A percentile compares a stretch with the other conserved stretches of the same genome.
phyloP scores from a whole-genome alignment of 1,140 invertebrate genomes.

The Tyrophagus putrescentiae region DNA sequence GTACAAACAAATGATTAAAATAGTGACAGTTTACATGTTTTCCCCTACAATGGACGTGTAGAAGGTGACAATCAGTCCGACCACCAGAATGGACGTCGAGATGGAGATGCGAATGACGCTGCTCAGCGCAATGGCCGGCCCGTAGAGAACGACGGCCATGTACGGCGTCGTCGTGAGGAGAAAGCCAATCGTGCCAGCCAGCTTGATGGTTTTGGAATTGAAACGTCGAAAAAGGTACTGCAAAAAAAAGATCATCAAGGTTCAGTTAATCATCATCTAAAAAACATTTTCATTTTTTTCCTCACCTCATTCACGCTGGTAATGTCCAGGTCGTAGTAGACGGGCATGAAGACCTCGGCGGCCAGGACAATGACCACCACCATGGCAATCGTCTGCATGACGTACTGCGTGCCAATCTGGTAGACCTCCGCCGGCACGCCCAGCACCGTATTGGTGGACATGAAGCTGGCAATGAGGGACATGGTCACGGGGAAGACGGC shows the following conservation, averaged over 20 bases:
- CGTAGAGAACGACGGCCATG: slow-evolving; percentile 80
- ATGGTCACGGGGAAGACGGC: slow-evolving; percentile 20
- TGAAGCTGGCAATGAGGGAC: slow-evolving; percentile 44
- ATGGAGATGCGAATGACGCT: slow-evolving; percentile 61
- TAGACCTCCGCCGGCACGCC: slow-evolving; percentile 75
- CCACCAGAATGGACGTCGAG: slow-evolving; percentile 62
- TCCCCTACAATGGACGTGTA: slow-evolving; percentile 71
- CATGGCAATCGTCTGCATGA: slow-evolving; percentile 56
- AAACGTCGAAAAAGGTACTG: slow-evolving; percentile 59
- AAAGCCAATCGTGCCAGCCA: slow-evolving; percentile 53
- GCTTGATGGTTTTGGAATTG: slow-evolving; percentile 43
- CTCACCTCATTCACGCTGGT: slow-evolving; percentile 77
- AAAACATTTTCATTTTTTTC: no score
- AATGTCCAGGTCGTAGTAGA: slow-evolving; percentile 68
- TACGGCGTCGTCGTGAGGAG: slow-evolving; percentile 53
- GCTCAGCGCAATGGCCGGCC: slow-evolving; percentile 74
- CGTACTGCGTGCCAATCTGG: slow-evolving; percentile 61
- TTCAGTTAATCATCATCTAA: no score
- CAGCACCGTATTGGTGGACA: slow-evolving; percentile 71
- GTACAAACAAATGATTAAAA: no score
- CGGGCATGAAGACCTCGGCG: slow-evolving; percentile 67
- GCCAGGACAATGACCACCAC: slow-evolving; percentile 61
- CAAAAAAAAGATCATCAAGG: neutral
- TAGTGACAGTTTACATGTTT: no score
- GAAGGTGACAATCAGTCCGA: slow-evolving; percentile 78